Conservation (phyloP, 2,113 vertebrate species). For the Colistium nudipinnis region DNA sequence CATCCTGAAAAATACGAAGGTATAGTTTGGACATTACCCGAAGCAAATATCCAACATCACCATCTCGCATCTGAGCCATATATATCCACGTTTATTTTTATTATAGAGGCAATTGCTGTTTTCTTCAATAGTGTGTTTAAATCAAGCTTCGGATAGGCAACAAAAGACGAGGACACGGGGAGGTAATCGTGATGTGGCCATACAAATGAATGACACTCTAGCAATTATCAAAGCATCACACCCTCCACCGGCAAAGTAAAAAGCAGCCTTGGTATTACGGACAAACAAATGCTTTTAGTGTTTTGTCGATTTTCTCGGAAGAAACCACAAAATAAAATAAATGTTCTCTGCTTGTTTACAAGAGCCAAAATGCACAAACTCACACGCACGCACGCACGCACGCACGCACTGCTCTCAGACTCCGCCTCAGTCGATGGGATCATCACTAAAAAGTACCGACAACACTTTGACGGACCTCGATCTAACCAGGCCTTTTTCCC, state of each 20-base stretch:
- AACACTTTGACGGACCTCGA: constrained; percentile 82
- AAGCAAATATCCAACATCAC: too few species aligned
- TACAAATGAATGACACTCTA: not conserved
- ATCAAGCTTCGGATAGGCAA: not conserved
- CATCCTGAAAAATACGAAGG: too few species aligned
- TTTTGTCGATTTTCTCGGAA: not conserved
- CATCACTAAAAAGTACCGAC: constrained; percentile 72
- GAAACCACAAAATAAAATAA: not conserved
- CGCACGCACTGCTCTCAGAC: constrained; percentile 37
- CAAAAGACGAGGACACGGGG: not conserved
- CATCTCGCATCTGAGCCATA: too few species aligned
- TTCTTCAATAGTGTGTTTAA: not conserved
- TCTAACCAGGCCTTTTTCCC: constrained; percentile 86
- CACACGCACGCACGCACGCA: too few species aligned
- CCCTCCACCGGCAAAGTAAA: not conserved
- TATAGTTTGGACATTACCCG: too few species aligned
- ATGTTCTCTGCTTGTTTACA: constrained; percentile 12
- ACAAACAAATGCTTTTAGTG: not conserved
- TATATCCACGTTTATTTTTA: too few species aligned
- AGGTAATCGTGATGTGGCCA: not conserved
- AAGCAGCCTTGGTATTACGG: not conserved
- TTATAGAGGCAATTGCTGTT: too few species aligned
- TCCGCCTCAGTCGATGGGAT: constrained; percentile 45
- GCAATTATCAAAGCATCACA: not conserved
- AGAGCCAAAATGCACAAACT: not conserved